phyloP scores from a whole-genome alignment of 1,140 invertebrate species.

The Diploscapter pachys region DNA sequence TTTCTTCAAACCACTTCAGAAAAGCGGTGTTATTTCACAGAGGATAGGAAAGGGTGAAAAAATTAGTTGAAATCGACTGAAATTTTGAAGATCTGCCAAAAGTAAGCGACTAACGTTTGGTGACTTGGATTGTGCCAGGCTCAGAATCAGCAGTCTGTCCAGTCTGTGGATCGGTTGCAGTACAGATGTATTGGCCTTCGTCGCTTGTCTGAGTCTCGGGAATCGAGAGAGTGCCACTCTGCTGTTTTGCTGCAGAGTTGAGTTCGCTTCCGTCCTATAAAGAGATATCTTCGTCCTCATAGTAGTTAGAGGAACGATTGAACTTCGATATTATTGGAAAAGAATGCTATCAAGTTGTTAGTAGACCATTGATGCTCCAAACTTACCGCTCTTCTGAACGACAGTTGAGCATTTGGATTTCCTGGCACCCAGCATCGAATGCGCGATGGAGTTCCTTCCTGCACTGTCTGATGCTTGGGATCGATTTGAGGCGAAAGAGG shows the following conservation, averaged over 20 bases:
- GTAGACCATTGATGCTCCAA: too few relatives aligned
- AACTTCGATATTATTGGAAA: too few relatives aligned
- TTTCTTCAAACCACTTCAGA: too few relatives aligned
- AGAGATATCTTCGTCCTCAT: neutral
- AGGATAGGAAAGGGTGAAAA: neutral
- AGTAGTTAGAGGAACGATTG: too few relatives aligned
- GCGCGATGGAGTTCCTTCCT: conserved; percentile 34
- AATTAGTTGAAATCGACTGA: neutral
- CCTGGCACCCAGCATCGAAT: conserved; percentile 55
- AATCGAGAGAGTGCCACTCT: conserved; percentile 35
- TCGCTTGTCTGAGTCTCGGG: conserved; percentile 30
- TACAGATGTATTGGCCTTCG: conserved; percentile 45
- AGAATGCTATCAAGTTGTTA: too few relatives aligned
- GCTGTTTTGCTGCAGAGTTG: conserved; percentile 24
- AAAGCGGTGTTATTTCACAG: neutral
- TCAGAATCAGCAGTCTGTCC: conserved; percentile 45
- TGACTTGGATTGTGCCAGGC: conserved; percentile 46
- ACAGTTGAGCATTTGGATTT: conserved; percentile 33
- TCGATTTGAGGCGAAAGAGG: conserved; percentile 36
- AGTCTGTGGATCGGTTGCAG: conserved; percentile 45
- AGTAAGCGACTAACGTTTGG: conserved; percentile 20
- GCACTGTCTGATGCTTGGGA: conserved; percentile 43
- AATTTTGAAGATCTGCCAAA: conserved; percentile 4
- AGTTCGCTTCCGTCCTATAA: conserved; percentile 24
- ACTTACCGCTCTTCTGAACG: conserved; percentile 19